Percentiles rank a stretch among this genome's conserved stretches.
Conservation (phyloP, 2,797 vertebrate species). For the Xiphophorus birchmanni region DNA sequence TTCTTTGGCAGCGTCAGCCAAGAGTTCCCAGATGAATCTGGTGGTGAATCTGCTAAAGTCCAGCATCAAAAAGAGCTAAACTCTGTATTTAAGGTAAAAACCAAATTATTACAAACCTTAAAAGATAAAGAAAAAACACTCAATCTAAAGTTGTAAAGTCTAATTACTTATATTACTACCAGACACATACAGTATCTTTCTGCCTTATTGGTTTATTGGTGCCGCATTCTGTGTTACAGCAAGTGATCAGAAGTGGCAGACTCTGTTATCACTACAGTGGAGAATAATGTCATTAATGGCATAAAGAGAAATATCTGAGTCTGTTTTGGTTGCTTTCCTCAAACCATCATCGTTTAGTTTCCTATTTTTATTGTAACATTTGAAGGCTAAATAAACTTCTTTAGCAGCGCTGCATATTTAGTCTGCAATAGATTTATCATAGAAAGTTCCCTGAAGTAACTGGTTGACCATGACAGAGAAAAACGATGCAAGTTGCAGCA, state of each 20-base stretch:
- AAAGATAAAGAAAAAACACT: neutral
- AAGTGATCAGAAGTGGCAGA: neutral
- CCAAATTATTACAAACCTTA: neutral
- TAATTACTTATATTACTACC: neutral
- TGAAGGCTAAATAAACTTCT: neutral
- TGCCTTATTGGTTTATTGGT: neutral
- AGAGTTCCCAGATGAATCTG: neutral
- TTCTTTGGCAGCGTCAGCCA: neutral
- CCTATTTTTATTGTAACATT: neutral
- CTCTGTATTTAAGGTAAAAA: slow-evolving; percentile 4
- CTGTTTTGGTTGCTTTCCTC: neutral
- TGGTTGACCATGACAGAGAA: neutral
- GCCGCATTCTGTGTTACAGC: neutral
- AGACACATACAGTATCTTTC: neutral
- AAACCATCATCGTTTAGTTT: neutral
- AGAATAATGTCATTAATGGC: neutral
- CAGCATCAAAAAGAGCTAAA: neutral
- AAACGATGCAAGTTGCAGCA: neutral
- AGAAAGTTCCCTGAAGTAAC: neutral
- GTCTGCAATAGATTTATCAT: neutral
- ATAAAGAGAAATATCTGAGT: neutral
- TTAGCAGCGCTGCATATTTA: neutral
- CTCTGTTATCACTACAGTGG: neutral
- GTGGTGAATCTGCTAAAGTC: neutral
- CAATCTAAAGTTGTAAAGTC: neutral